Evolutionary conservation across 2,888 invertebrate species (phyloP).

Genomic region (Julus scanicus): DNA sequence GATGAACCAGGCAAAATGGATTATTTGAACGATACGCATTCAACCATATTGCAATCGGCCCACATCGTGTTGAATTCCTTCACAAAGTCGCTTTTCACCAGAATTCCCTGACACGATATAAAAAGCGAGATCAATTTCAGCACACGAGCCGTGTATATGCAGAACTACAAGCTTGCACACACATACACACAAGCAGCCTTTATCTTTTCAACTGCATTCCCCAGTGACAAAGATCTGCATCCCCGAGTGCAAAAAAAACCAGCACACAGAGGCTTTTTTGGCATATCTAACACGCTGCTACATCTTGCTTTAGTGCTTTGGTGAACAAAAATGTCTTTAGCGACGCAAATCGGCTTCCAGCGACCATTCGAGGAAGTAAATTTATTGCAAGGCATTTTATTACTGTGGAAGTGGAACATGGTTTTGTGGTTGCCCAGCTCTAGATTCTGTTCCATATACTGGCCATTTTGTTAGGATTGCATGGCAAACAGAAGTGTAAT

Average conservation of each 20-base stretch:
- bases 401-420: no score
- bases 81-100: conserved; percentile 30
- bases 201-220: neutral
- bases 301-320: neutral
- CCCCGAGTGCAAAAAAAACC: neutral
- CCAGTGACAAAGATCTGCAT: neutral
- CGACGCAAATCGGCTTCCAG: no score
- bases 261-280: neutral
- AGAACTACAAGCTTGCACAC: neutral
- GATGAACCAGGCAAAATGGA: neutral
- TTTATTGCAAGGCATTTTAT: no score
- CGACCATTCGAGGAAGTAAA: no score
- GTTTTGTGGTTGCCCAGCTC: no score
- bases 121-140: neutral
- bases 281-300: neutral
- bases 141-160: neutral
- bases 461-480: no score
- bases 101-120: neutral
- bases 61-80: neutral
- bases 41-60: neutral
- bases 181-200: neutral
- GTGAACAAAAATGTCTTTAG: no score
- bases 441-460: no score
- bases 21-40: neutral
- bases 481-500: no score